These are phyloP conservation scores for Sorex maritimensis DNA, from an alignment of 2,797 vertebrate genomes.

Conservation along the genomic window DNA sequence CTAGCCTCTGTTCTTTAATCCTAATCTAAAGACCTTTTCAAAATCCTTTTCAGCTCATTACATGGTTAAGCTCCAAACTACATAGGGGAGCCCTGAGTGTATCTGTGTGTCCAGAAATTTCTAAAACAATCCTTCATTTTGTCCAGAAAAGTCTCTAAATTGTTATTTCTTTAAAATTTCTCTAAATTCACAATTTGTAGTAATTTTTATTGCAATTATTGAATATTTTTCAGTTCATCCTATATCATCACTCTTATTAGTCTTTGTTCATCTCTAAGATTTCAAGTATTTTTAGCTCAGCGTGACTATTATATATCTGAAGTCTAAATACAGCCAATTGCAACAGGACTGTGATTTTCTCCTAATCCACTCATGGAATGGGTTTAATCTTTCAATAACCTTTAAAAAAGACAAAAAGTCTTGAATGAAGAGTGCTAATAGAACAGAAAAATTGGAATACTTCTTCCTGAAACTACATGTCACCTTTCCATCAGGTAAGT, in stretches of 20 bases:
- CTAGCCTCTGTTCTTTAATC: not conserved
- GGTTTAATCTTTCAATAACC: too few species aligned
- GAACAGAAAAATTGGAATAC: too few species aligned
- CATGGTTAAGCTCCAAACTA: not conserved
- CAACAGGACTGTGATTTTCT: too few species aligned
- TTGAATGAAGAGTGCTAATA: too few species aligned
- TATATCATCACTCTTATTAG: not conserved
- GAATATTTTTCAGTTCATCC: not conserved
- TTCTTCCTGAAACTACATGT: conserved; percentile 42
- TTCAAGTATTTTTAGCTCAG: not conserved
- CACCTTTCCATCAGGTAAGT: not conserved
- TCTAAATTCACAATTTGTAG: not conserved
- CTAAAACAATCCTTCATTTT: too few species aligned
- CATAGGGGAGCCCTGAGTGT: not conserved
- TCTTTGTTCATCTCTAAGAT: not conserved
- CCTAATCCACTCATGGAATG: too few species aligned
- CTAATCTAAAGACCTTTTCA: not conserved
- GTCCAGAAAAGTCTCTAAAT: not conserved
- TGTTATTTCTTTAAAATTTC: not conserved
- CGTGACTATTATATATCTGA: not conserved
- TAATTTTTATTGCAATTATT: not conserved
- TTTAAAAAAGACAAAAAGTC: too few species aligned
- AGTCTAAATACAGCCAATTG: not conserved
- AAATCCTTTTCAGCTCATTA: not conserved
- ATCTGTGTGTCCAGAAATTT: too few species aligned